A percentile compares a stretch with the other conserved stretches of the same genome.
These are phyloP conservation scores for Myrmecobius fasciatus DNA, from an alignment of 2,113 vertebrate species.

Conservation along the genomic window DNA sequence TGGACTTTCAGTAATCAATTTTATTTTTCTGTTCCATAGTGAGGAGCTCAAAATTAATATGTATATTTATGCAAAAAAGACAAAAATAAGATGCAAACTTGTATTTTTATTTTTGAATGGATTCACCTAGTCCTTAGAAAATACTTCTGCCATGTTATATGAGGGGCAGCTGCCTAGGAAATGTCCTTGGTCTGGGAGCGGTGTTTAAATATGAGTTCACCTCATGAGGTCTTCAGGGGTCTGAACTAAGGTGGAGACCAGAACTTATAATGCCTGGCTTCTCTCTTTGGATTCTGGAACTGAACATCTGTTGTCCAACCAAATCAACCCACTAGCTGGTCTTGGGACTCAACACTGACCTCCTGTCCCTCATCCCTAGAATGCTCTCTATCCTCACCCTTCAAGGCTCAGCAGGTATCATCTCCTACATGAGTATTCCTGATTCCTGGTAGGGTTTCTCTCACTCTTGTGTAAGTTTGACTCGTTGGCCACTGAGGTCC, in stretches of 20 bases:
- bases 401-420: not conserved
- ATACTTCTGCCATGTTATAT: not conserved
- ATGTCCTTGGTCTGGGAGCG: not conserved
- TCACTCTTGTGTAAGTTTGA: not conserved
- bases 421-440: not conserved
- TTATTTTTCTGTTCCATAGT: not conserved
- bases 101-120: slow-evolving; percentile 6
- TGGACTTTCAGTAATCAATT: not conserved
- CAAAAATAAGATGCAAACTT: slow-evolving; percentile 21
- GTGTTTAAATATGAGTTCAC: not conserved
- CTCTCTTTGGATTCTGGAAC: not conserved
- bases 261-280: not conserved
- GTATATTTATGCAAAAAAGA: not conserved
- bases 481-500: not conserved
- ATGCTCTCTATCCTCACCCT: not conserved
- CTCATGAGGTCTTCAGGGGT: not conserved
- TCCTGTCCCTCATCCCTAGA: not conserved
- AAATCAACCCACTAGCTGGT: not conserved
- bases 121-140: not conserved
- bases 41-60: slow-evolving; percentile 11
- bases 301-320: not conserved
- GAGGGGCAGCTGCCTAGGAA: not conserved
- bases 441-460: not conserved
- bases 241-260: not conserved
- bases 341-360: not conserved